Conservation (phyloP, 1,140 invertebrate genomes). For the Pogonognathellus flavescens region DNA sequence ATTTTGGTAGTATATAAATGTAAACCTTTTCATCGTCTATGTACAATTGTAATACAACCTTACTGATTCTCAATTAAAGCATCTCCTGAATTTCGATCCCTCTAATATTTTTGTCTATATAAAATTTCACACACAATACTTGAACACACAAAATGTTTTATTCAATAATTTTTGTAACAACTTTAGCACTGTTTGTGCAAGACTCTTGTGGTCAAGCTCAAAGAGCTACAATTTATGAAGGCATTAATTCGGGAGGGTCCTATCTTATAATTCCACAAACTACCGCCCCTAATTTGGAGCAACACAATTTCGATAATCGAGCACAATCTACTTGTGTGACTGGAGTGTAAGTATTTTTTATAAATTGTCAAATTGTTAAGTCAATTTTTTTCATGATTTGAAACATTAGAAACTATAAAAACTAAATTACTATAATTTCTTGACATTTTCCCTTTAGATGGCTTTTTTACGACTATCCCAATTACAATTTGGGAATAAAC, state of each 20-base stretch:
- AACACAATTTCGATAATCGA: constrained; percentile 55
- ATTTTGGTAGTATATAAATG: too few relatives aligned
- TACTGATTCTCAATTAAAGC: too few relatives aligned
- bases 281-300: constrained; percentile 58
- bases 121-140: too few relatives aligned
- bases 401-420: too few relatives aligned
- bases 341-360: constrained; percentile 65
- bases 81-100: too few relatives aligned
- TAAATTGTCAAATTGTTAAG: constrained; percentile 16
- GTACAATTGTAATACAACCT: too few relatives aligned
- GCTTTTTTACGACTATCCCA: constrained; percentile 65
- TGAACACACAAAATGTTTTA: not conserved
- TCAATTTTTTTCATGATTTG: too few relatives aligned
- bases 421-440: not conserved
- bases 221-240: not conserved
- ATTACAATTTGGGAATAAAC: constrained; percentile 58
- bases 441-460: constrained; percentile 64
- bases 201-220: not conserved
- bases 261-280: constrained; percentile 3
- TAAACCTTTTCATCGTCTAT: too few relatives aligned
- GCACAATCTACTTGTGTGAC: constrained; percentile 62
- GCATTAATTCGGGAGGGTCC: not conserved
- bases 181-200: not conserved
- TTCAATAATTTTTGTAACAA: not conserved
- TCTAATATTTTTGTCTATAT: too few relatives aligned